These are phyloP conservation scores for Branchipolynoe longqiensis DNA, from an alignment of 2,888 invertebrate species.

Conservation along the genomic window DNA sequence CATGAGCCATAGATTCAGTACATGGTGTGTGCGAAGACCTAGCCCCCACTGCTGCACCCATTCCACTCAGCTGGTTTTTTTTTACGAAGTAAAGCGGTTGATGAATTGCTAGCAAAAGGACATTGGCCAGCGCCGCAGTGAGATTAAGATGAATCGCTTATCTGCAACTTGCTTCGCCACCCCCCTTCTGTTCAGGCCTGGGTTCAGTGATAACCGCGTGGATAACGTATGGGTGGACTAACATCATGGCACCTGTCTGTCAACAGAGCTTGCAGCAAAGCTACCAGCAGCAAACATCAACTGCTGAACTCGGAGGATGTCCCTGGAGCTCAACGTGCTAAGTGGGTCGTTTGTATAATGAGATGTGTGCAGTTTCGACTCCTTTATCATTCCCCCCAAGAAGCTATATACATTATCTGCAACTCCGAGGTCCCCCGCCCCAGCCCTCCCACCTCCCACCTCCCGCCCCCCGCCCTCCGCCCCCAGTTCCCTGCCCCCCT, in stretches of 20 bases:
- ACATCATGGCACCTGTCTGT: background rate
- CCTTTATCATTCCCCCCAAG: slow-evolving; percentile 9
- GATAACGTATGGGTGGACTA: background rate
- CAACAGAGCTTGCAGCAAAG: background rate
- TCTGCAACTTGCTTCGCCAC: too few relatives aligned
- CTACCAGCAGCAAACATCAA: background rate
- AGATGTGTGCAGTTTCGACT: background rate
- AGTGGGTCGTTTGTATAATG: too few relatives aligned
- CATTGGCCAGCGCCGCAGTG: background rate
- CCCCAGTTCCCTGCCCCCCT: too few relatives aligned
- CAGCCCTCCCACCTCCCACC: background rate
- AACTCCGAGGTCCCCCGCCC: too few relatives aligned
- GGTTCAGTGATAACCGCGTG: slow-evolving; percentile 32
- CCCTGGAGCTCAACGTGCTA: background rate
- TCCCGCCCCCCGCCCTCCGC: slow-evolving; percentile 1
- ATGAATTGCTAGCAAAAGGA: too few relatives aligned
- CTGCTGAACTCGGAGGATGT: background rate
- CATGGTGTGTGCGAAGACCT: too few relatives aligned
- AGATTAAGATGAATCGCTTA: slow-evolving; percentile 28
- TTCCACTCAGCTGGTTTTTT: too few relatives aligned
- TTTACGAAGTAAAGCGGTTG: too few relatives aligned
- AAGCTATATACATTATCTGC: too few relatives aligned
- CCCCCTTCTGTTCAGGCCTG: slow-evolving; percentile 10
- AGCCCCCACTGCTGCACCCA: too few relatives aligned
- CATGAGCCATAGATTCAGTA: too few relatives aligned